These are phyloP conservation scores for Pogonocherus hispidulus DNA, from an alignment of 2,888 invertebrate species.

Conservation along the genomic window DNA sequence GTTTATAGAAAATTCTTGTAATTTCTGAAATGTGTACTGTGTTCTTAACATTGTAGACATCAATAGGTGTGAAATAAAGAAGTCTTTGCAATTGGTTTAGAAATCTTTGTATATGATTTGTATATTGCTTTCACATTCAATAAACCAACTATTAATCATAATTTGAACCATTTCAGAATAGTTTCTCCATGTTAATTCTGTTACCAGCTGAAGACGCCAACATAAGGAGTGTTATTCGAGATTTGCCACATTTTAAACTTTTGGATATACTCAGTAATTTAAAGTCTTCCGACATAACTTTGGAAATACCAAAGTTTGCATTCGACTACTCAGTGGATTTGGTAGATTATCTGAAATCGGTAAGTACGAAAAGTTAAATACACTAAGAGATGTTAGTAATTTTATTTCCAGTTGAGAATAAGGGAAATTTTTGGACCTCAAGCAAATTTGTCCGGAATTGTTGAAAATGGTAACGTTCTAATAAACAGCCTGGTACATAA, in stretches of 20 bases:
- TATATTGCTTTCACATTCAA: no score
- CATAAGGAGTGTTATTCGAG: slow-evolving; percentile 70
- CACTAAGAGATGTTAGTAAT: slow-evolving; percentile 21
- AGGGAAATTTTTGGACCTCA: slow-evolving; percentile 71
- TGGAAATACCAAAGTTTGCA: slow-evolving; percentile 75
- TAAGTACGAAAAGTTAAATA: slow-evolving; percentile 62
- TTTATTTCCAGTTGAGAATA: slow-evolving; percentile 73
- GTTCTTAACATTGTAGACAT: no score
- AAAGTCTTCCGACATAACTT: slow-evolving; percentile 69
- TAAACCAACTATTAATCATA: no score
- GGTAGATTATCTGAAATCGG: slow-evolving; percentile 68
- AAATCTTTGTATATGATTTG: no score
- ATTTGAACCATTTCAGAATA: no score
- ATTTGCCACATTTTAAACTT: slow-evolving; percentile 73
- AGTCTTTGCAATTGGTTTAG: no score
- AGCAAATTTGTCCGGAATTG: slow-evolving; percentile 74
- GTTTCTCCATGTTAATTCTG: slow-evolving; percentile 64
- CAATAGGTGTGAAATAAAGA: no score
- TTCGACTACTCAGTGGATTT: slow-evolving; percentile 73
- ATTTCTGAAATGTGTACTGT: no score
- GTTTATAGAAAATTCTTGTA: no score
- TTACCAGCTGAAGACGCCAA: slow-evolving; percentile 73
- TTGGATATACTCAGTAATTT: slow-evolving; percentile 69
- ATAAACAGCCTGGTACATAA: slow-evolving; percentile 75
- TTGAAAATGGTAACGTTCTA: slow-evolving; percentile 65